A percentile compares a stretch with the other conserved stretches of the same genome.
These are phyloP conservation scores for Carduelis carduelis DNA, from an alignment of 2,797 vertebrate species.

Conservation along the genomic window DNA sequence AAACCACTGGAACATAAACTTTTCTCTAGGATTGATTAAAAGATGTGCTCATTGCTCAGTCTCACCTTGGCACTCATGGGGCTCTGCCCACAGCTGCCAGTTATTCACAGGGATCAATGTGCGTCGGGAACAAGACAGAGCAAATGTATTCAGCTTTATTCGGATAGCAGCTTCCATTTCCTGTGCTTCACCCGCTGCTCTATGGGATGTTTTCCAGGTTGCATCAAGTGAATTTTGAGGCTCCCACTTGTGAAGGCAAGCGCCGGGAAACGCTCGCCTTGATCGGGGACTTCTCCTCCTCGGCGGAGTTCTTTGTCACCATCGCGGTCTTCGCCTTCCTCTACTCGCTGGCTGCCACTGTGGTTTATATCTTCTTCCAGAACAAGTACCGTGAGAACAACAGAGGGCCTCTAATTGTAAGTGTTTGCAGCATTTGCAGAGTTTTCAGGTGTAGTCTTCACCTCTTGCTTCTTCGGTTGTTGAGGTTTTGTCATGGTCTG, in stretches of 20 bases:
- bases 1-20: background rate
- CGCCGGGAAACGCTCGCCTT: constrained; percentile 86
- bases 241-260: constrained; percentile 87
- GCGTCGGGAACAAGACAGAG: background rate
- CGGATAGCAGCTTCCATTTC: background rate
- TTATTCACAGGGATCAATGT: background rate
- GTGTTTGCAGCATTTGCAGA: constrained; percentile 37
- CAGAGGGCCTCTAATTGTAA: constrained; percentile 91
- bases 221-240: constrained; percentile 92
- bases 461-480: background rate
- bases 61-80: background rate
- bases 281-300: constrained; percentile 93
- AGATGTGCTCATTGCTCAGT: background rate
- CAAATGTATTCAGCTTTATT: background rate
- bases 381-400: constrained; percentile 95
- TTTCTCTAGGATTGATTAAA: background rate
- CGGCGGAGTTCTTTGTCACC: constrained; percentile 96
- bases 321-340: constrained; percentile 95
- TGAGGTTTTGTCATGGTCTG: background rate
- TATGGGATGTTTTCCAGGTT: constrained; percentile 78
- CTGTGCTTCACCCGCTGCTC: background rate
- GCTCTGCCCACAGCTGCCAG: background rate
- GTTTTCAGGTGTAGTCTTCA: background rate
- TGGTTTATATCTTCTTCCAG: constrained; percentile 95
- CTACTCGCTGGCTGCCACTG: constrained; percentile 90